A percentile compares a stretch with the other conserved stretches of the same genome.
Conservation (phyloP, 2,113 vertebrate species). For the Potamarius usumacintae region DNA sequence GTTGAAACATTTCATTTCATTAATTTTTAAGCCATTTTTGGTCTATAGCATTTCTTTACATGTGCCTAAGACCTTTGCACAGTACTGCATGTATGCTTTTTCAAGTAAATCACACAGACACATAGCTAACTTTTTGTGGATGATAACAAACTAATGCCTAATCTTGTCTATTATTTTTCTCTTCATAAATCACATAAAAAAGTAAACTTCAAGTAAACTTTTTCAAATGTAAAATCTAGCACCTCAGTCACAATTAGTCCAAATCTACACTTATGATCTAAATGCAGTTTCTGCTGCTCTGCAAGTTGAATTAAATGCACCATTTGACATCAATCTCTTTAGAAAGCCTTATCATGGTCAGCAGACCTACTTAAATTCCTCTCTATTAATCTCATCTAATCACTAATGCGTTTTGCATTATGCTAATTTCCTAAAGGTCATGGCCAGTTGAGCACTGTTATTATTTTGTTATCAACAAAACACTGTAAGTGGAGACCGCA, state of each 20-base stretch:
- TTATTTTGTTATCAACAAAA: conserved; percentile 22
- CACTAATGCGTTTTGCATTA: conserved; percentile 41
- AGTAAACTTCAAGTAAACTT: neutral
- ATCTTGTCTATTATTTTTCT: neutral
- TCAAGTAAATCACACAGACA: neutral
- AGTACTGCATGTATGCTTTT: neutral
- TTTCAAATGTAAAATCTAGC: conserved; percentile 2
- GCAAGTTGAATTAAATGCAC: conserved; percentile 29
- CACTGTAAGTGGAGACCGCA: neutral
- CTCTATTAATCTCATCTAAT: conserved; percentile 46
- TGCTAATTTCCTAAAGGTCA: conserved; percentile 42
- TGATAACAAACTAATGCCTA: too few species aligned
- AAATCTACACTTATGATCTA: conserved; percentile 12
- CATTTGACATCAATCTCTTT: conserved; percentile 40
- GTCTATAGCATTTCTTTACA: too few species aligned
- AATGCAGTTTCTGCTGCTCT: conserved; percentile 4
- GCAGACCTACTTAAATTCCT: conserved; percentile 41
- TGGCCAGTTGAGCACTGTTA: conserved; percentile 4
- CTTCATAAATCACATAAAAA: neutral
- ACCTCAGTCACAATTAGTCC: neutral
- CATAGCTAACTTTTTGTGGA: neutral
- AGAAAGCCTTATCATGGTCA: conserved; percentile 42
- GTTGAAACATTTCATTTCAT: too few species aligned
- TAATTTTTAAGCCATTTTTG: too few species aligned
- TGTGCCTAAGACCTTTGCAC: too few species aligned